Conservation (phyloP, 2,797 vertebrate species). For the Argya squamiceps region DNA sequence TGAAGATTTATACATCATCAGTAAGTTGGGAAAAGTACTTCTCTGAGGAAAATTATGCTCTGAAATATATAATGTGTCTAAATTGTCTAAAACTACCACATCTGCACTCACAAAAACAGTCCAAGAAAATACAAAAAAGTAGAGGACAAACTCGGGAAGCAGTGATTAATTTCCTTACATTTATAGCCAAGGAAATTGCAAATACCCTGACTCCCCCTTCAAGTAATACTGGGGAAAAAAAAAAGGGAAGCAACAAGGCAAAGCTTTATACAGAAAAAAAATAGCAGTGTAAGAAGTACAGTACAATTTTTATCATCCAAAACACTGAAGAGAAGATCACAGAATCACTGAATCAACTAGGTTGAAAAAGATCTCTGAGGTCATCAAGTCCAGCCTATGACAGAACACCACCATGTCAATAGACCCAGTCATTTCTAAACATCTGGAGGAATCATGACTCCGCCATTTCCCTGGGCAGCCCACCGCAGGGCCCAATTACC, state of each 20-base stretch:
- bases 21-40: background rate
- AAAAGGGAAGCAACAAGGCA: background rate
- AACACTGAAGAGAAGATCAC: background rate
- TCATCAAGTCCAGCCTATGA: rapidly evolving
- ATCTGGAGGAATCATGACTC: background rate
- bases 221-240: background rate
- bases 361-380: background rate
- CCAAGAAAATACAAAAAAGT: background rate
- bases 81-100: background rate
- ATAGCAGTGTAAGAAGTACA: background rate
- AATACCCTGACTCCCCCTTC: rapidly evolving
- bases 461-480: background rate
- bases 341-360: background rate
- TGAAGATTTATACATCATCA: background rate
- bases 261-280: background rate
- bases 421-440: background rate
- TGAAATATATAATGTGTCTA: background rate
- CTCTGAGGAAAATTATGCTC: background rate
- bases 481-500: background rate
- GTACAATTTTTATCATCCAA: background rate
- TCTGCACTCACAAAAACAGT: background rate
- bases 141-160: background rate
- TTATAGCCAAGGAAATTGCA: background rate
- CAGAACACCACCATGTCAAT: background rate
- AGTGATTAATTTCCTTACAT: background rate